These are phyloP conservation scores for Syrmaticus mikado DNA, from an alignment of 2,113 vertebrate genomes.

Conservation along the genomic window DNA sequence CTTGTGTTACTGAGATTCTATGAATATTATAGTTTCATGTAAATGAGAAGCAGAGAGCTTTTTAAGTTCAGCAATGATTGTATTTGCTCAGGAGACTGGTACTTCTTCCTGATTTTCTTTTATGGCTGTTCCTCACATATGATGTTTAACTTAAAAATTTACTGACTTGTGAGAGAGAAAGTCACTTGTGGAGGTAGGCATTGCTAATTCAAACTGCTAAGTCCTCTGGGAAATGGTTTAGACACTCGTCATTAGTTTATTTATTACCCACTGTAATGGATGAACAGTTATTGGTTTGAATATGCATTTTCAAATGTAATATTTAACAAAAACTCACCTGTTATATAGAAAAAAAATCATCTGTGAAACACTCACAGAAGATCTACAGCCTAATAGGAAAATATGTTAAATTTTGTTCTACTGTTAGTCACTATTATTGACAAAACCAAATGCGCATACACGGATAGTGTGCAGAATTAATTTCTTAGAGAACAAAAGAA, in stretches of 20 bases:
- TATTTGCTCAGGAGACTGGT: neutral
- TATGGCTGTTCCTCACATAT: neutral
- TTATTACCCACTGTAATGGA: neutral
- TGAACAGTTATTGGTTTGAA: neutral
- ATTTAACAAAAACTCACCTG: constrained; percentile 8
- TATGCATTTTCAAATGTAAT: neutral
- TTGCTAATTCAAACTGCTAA: constrained; percentile 24
- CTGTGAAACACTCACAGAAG: neutral
- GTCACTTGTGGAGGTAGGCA: neutral
- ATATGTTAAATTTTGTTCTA: neutral
- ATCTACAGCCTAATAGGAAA: neutral
- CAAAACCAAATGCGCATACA: neutral
- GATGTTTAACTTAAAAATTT: neutral
- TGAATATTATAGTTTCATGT: neutral
- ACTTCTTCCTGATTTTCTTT: neutral
- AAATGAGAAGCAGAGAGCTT: neutral
- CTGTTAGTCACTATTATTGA: constrained; percentile 12
- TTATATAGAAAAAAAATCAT: neutral
- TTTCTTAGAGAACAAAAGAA: constrained; percentile 68
- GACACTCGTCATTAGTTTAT: constrained; percentile 19
- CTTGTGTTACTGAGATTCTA: neutral
- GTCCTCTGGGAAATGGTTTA: neutral
- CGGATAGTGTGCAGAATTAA: neutral
- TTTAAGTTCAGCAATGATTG: neutral
- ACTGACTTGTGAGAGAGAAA: neutral